Conservation (phyloP, 2,113 vertebrate genomes). For the Hystrix brachyura region DNA sequence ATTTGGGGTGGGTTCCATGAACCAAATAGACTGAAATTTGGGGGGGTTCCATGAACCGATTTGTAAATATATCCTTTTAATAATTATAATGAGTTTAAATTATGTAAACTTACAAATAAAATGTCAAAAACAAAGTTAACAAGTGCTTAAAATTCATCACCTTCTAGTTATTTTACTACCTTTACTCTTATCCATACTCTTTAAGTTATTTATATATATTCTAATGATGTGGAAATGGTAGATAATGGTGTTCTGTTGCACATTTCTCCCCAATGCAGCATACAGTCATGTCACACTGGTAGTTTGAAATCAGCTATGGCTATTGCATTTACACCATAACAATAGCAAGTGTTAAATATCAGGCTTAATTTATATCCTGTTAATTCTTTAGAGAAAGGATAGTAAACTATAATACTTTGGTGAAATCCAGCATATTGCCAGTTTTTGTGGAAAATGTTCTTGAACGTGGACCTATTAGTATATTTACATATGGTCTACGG, state of each 20-base stretch:
- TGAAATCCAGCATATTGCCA: neutral
- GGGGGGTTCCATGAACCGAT: neutral
- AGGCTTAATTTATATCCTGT: neutral
- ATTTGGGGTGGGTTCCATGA: neutral
- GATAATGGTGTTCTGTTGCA: neutral
- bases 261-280: neutral
- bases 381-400: neutral
- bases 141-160: neutral
- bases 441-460: neutral
- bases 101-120: neutral
- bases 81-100: neutral
- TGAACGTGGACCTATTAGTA: neutral
- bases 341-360: neutral
- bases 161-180: constrained; percentile 20
- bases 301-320: neutral
- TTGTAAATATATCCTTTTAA: neutral
- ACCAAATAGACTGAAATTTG: neutral
- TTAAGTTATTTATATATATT: neutral
- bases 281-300: neutral
- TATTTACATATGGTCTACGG: neutral
- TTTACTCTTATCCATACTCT: neutral
- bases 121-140: neutral
- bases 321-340: neutral
- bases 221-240: neutral
- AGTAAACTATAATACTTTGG: neutral